phyloP scores from a whole-genome alignment of 2,888 invertebrate genomes.

The Chymomyza caudatula region DNA sequence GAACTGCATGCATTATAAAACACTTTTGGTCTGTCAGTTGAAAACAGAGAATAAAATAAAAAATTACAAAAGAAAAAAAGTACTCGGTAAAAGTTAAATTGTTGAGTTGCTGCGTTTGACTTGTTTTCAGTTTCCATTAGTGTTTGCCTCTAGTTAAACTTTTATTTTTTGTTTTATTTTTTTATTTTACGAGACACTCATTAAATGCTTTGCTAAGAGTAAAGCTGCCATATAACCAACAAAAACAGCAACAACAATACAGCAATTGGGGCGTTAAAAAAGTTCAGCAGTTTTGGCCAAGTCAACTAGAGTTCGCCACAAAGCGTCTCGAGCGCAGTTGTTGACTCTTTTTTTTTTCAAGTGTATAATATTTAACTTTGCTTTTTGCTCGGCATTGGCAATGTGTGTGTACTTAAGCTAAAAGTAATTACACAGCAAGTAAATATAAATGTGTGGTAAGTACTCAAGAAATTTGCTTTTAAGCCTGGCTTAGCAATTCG shows the following conservation, averaged over 20 bases:
- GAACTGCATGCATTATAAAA: conserved; percentile 45
- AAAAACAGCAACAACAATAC: background rate
- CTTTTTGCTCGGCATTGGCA: conserved; percentile 11
- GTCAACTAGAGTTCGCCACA: background rate
- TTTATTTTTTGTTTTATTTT: background rate
- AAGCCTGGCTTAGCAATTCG: background rate
- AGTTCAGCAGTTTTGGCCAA: conserved; percentile 4
- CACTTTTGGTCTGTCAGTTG: conserved; percentile 52
- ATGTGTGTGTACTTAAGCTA: background rate
- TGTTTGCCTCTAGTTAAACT: background rate
- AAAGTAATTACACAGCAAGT: background rate
- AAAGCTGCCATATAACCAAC: background rate
- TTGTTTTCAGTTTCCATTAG: conserved; percentile 6
- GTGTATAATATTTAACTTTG: background rate
- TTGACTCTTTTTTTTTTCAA: background rate
- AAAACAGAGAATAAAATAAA: conserved; percentile 20
- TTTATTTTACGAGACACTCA: conserved; percentile 26
- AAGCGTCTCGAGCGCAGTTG: conserved; percentile 53
- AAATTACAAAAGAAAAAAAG: conserved; percentile 21
- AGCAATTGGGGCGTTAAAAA: background rate
- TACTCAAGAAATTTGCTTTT: background rate
- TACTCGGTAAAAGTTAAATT: conserved; percentile 67
- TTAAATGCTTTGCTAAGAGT: conserved; percentile 9
- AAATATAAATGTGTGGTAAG: background rate
- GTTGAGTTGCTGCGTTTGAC: conserved; percentile 35